Evolutionary conservation across 2,888 invertebrate genomes (phyloP).

Genomic region (Nezara viridula): DNA sequence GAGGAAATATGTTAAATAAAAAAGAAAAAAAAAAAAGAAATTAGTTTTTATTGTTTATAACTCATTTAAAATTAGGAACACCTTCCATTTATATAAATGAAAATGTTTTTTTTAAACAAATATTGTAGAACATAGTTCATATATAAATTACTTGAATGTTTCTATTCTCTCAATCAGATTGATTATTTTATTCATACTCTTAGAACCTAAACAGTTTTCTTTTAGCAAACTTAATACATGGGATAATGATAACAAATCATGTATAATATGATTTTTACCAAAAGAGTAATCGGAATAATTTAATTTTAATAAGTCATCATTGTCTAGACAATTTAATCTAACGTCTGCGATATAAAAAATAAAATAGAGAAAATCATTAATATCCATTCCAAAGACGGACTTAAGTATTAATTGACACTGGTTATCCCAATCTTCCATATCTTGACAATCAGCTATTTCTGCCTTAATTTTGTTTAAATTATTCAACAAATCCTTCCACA

Average conservation of each 20-base stretch:
- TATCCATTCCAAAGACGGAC: conserved; percentile 84
- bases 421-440: conserved; percentile 79
- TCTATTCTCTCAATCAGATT: conserved; percentile 31
- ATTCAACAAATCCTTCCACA: conserved; percentile 79
- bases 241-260: conserved; percentile 50
- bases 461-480: conserved; percentile 78
- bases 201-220: background rate
- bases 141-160: background rate
- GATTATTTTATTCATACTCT: background rate
- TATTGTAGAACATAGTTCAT: background rate
- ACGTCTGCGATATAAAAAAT: conserved; percentile 76
- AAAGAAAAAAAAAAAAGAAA: no score
- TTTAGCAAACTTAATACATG: conserved; percentile 4
- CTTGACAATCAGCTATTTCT: conserved; percentile 85
- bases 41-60: no score
- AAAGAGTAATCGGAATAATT: conserved; percentile 71
- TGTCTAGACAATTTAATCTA: conserved; percentile 72
- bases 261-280: conserved; percentile 69
- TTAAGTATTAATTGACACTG: conserved; percentile 88
- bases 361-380: conserved; percentile 77
- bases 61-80: no score
- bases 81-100: no score
- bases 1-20: no score
- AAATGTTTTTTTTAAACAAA: no score
- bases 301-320: conserved; percentile 68